Evolutionary conservation across 2,888 invertebrate genomes (phyloP).

Genomic region (Smittia aterrima): DNA sequence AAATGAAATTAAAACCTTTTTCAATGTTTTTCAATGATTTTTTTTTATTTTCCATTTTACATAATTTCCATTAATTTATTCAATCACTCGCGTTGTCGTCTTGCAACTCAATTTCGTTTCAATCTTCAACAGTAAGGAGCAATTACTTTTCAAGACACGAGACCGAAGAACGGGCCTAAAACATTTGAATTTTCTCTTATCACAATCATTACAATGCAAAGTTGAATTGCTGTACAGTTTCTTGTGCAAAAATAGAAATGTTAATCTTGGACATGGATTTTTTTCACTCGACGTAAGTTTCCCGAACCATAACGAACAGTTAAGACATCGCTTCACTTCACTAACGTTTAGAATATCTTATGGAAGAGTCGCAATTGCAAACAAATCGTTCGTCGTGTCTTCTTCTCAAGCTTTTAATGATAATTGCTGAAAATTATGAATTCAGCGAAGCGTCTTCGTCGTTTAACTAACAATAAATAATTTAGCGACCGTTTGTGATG

Average conservation of each 20-base stretch:
- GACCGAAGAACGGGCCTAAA: not conserved
- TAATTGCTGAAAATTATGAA: too few relatives aligned
- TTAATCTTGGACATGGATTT: not conserved
- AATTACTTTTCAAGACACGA: too few relatives aligned
- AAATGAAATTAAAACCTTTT: too few relatives aligned
- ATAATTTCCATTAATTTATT: too few relatives aligned
- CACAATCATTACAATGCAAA: not conserved
- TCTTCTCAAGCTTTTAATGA: too few relatives aligned
- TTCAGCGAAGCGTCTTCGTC: not conserved
- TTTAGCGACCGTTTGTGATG: not conserved
- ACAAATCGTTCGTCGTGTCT: not conserved
- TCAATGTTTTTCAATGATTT: too few relatives aligned
- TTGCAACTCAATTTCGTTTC: too few relatives aligned
- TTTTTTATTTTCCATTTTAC: too few relatives aligned
- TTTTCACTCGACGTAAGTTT: not conserved
- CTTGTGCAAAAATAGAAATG: conserved; percentile 3
- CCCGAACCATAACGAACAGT: not conserved
- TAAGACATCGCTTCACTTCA: not conserved
- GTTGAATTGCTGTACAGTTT: conserved; percentile 3
- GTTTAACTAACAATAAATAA: not conserved
- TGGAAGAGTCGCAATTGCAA: not conserved
- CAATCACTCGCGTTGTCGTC: too few relatives aligned
- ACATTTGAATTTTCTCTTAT: not conserved
- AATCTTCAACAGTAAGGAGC: too few relatives aligned
- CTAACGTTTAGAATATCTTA: not conserved